Percentiles rank a stretch among this genome's conserved stretches.
Evolutionary conservation across 2,113 vertebrate genomes (phyloP).

Genomic region (Mirounga angustirostris): DNA sequence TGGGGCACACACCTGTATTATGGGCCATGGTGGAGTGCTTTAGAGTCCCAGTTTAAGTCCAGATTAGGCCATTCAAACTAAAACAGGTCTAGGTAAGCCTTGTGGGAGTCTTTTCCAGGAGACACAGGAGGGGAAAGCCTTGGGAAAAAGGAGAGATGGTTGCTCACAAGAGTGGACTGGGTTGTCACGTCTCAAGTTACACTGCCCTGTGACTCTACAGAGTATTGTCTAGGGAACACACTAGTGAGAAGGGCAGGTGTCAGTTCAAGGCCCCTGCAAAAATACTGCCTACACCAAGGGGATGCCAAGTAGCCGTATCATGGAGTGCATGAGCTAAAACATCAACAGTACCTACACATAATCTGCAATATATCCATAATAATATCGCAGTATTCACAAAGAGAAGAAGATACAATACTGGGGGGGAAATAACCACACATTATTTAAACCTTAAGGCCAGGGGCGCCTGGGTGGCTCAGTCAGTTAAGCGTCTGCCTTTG

Average conservation of each 20-base stretch:
- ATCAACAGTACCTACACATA: not conserved
- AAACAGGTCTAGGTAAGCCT: not conserved
- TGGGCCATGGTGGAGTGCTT: too few relatives aligned
- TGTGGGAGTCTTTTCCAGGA: too few relatives aligned
- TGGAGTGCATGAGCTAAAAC: not conserved
- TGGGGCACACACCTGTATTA: too few relatives aligned
- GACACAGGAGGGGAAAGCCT: too few relatives aligned
- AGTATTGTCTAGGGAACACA: not conserved
- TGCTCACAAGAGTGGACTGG: too few relatives aligned
- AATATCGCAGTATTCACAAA: not conserved
- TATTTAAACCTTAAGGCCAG: not conserved
- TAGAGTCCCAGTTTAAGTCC: not conserved
- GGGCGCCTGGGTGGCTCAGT: too few relatives aligned
- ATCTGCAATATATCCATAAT: not conserved
- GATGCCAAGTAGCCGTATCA: not conserved
- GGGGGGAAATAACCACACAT: not conserved
- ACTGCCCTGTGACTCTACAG: not conserved
- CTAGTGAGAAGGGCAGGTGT: not conserved
- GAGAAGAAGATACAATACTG: not conserved
- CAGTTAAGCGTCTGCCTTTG: too few relatives aligned
- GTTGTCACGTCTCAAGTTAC: not conserved
- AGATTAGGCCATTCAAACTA: not conserved
- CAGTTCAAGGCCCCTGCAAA: not conserved
- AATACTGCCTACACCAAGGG: not conserved
- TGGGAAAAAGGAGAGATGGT: too few relatives aligned